Evolutionary conservation across 2,888 invertebrate species (phyloP).

Genomic region (Apamea crenata): DNA sequence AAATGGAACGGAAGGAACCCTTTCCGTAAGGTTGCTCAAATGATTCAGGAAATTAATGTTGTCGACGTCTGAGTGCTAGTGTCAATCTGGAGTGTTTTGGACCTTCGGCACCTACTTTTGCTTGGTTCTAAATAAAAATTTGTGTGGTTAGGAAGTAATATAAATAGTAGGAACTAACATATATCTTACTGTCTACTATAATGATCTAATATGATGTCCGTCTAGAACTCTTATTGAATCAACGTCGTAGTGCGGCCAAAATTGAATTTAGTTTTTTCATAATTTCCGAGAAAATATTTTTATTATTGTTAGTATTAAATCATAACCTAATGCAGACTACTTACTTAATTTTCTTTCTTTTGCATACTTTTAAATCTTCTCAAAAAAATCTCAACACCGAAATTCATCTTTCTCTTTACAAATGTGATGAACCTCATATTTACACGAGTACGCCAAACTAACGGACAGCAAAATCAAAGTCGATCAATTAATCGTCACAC

Average conservation of each 20-base stretch:
- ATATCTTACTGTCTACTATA: not conserved
- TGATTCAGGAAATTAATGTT: constrained; percentile 48
- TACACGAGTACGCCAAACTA: not conserved
- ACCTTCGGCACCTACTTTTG: not conserved
- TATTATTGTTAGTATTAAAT: not conserved
- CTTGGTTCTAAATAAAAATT: not conserved
- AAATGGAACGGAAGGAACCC: constrained; percentile 31
- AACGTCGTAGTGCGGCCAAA: not conserved
- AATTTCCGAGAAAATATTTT: not conserved
- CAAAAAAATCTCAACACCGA: not conserved
- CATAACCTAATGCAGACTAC: not conserved
- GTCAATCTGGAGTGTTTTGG: not conserved
- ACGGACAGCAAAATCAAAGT: constrained; percentile 52
- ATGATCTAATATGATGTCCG: not conserved
- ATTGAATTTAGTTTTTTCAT: not conserved
- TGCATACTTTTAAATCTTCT: too few species aligned
- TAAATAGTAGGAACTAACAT: not conserved
- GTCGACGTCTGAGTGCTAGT: constrained; percentile 42
- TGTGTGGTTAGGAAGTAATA: not conserved
- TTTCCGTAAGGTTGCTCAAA: constrained; percentile 21
- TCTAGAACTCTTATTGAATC: not conserved
- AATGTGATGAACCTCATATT: not conserved
- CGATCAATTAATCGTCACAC: constrained; percentile 69
- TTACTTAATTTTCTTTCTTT: not conserved
- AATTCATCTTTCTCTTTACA: too few species aligned